A percentile compares a stretch with the other conserved stretches of the same genome.
Conservation (phyloP, 2,797 vertebrate genomes). For the Pipistrellus pipistrellus region DNA sequence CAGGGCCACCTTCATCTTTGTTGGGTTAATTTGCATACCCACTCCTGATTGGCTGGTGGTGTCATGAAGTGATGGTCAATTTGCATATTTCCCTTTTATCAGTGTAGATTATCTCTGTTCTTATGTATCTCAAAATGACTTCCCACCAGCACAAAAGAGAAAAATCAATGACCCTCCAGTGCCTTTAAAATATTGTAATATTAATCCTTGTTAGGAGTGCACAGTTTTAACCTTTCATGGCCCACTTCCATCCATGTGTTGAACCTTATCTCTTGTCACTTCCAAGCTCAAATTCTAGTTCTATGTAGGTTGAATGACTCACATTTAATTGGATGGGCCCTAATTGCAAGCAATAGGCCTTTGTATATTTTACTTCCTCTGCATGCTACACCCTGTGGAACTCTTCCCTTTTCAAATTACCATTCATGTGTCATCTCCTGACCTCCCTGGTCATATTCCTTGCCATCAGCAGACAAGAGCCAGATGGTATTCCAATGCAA, state of each 20-base stretch:
- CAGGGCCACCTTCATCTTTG: no score
- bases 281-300: conserved; percentile 5
- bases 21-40: no score
- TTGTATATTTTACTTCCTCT: conserved; percentile 2
- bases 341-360: not conserved
- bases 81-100: no score
- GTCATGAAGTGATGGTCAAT: no score
- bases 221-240: not conserved
- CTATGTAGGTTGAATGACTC: not conserved
- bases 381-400: no score
- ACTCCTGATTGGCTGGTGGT: no score
- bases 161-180: not conserved
- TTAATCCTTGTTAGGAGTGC: not conserved
- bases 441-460: not conserved
- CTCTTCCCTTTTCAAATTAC: conserved; percentile 6
- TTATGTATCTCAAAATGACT: conserved; percentile 17
- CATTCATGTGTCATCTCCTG: not conserved
- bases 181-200: conserved; percentile 18
- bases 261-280: not conserved
- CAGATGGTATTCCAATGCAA: not conserved
- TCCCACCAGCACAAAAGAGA: not conserved
- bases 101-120: not conserved
- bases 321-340: not conserved
- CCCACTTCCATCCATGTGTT: not conserved
- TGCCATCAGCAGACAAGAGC: not conserved